Evolutionary conservation across 1,140 invertebrate species (phyloP).

Genomic region (Elymnias hypermnestra): DNA sequence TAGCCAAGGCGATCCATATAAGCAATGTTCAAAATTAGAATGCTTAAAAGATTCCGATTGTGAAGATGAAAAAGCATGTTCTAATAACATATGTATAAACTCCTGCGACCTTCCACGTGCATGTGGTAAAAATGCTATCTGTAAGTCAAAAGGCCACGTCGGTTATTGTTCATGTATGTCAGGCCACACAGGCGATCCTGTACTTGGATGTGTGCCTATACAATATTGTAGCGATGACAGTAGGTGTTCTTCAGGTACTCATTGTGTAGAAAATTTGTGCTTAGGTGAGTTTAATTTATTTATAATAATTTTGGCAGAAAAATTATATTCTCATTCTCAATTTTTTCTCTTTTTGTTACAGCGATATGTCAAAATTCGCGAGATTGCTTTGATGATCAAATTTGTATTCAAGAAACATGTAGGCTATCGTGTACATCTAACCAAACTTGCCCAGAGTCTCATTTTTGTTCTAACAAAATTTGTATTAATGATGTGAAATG

Average conservation of each 20-base stretch:
- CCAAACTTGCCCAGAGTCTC: conserved; percentile 86
- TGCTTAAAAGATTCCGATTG: conserved; percentile 90
- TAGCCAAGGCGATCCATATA: conserved; percentile 85
- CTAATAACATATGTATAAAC: conserved; percentile 87
- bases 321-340: too few species aligned
- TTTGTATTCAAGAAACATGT: conserved; percentile 87
- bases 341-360: conserved; percentile 49
- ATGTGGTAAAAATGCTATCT: conserved; percentile 88
- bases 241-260: conserved; percentile 87
- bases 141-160: conserved; percentile 83
- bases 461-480: conserved; percentile 88
- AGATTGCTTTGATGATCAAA: conserved; percentile 87
- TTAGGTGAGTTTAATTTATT: conserved; percentile 74
- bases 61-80: conserved; percentile 81
- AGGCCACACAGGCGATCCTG: conserved; percentile 90
- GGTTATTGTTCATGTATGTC: conserved; percentile 87
- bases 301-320: too few species aligned
- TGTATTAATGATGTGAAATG: conserved; percentile 89
- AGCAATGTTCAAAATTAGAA: conserved; percentile 83
- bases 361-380: conserved; percentile 84
- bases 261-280: conserved; percentile 89
- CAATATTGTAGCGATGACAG: conserved; percentile 86
- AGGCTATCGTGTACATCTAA: conserved; percentile 87
- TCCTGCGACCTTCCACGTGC: conserved; percentile 87
- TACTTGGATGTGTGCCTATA: conserved; percentile 86